Conservation (phyloP, 2,797 vertebrate species). For the Onychomys arenicola region DNA sequence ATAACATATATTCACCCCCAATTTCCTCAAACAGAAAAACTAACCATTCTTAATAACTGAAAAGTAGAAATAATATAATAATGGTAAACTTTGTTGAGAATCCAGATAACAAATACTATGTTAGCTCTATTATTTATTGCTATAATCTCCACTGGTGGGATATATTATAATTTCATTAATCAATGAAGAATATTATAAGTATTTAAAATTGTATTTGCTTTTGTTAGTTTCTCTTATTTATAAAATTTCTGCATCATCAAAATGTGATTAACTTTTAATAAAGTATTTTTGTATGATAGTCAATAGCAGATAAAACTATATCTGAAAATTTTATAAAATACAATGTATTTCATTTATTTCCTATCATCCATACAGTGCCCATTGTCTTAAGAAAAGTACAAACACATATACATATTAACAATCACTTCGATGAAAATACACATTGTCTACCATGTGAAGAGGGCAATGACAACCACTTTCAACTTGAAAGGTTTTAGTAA, state of each 20-base stretch:
- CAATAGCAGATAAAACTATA: background rate
- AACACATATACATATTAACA: background rate
- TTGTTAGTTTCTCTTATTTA: background rate
- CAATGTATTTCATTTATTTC: background rate
- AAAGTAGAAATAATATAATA: conserved; percentile 23
- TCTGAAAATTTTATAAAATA: background rate
- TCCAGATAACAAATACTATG: background rate
- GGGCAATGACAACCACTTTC: background rate
- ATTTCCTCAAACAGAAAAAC: conserved; percentile 23
- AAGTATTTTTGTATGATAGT: background rate
- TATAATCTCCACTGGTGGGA: background rate
- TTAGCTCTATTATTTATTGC: background rate
- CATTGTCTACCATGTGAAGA: background rate
- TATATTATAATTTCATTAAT: conserved; percentile 33
- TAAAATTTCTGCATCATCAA: conserved; percentile 6
- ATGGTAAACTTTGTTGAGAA: background rate
- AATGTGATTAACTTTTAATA: background rate
- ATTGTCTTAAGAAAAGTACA: background rate
- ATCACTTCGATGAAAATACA: background rate
- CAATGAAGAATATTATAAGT: conserved; percentile 18
- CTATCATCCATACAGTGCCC: background rate
- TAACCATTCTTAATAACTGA: background rate
- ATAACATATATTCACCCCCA: background rate
- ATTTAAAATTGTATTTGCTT: background rate
- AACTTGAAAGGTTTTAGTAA: conserved; percentile 3